Evolutionary conservation across 2,113 vertebrate species (phyloP), one percentile per base, ranked within the genome.

Genomic region (Xiphophorus maculatus): DNA sequence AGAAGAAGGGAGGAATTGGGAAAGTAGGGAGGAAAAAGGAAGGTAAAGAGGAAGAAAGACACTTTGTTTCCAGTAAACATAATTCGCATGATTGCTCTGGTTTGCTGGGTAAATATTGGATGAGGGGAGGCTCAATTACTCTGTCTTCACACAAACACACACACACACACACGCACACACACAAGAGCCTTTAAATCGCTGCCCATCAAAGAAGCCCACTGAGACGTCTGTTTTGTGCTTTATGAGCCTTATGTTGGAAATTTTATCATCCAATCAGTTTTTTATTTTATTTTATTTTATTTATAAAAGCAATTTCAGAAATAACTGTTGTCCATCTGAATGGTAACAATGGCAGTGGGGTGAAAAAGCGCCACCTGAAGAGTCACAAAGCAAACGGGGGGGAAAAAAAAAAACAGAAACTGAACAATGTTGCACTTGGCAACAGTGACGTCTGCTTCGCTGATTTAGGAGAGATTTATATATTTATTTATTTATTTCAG

Each of bases 81-180:
- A 91, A 90, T 88, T 89, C 78, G 76, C 85, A 87, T 90, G 86
- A 88, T 91, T 79, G 86, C 89, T 87, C 84, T 64, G 51, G 87
- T 90, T 89, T 83, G 83, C 68, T 88, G 84, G 84, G 89, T 87
- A 91, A 91, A 91, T 91, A 91, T 91, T 91, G 87, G 82, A 89
- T 84, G 84, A 89, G 85, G 82, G 76, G 71, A 90, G 79, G 79
- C 86, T 88, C 88, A 89, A 89, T 90, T 89, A 89, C 88, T 83
- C 64, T 79, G 65, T 80, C 71, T 72, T 80, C 83, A 84, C 75
- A 65, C 64, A 73, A 44, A n/a, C 54, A 77, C 44, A 63, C 64
- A 68, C 32, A 44, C 25, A 37, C 7, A 33, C 33, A 33, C 33
- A 9, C 33, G 1, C 6, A 33, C 32, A 33, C 32, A 33, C 32